phyloP scores from a whole-genome alignment of 2,113 vertebrate genomes.

The Odocoileus hemionus region DNA sequence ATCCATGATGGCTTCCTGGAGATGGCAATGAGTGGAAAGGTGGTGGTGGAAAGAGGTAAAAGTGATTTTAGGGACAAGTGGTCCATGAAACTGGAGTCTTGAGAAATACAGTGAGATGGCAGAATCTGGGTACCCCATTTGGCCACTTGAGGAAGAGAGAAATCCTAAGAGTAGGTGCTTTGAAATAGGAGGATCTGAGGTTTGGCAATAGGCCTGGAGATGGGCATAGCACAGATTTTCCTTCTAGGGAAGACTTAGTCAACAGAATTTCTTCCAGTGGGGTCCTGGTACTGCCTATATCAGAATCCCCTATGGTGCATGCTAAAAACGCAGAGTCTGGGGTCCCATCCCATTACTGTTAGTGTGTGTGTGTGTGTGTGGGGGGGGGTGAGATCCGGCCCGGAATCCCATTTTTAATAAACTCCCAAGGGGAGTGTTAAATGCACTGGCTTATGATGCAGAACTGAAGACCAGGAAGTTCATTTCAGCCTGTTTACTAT shows the following conservation, averaged over 20 bases:
- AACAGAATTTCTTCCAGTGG: not conserved
- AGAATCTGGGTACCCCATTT: not conserved
- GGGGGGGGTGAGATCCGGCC: rapidly evolving
- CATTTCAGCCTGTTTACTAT: not conserved
- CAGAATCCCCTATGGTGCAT: not conserved
- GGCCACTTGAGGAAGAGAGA: not conserved
- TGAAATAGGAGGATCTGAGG: not conserved
- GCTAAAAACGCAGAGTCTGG: not conserved
- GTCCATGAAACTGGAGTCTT: not conserved
- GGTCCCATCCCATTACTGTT: not conserved
- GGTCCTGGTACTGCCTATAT: not conserved
- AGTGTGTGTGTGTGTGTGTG: not conserved
- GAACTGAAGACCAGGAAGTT: not conserved
- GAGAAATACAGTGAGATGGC: not conserved
- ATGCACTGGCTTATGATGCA: not conserved
- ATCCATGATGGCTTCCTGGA: slow-evolving; percentile 90
- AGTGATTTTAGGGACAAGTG: not conserved
- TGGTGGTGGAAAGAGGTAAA: not conserved
- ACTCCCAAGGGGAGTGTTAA: not conserved
- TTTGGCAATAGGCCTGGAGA: not conserved
- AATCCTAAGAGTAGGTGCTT: not conserved
- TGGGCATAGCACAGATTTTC: not conserved
- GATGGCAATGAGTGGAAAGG: not conserved
- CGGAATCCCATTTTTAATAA: not conserved
- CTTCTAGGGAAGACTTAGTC: not conserved